These are phyloP conservation scores for Oryctes rhinoceros DNA, from an alignment of 1,140 invertebrate genomes.

Conservation along the genomic window DNA sequence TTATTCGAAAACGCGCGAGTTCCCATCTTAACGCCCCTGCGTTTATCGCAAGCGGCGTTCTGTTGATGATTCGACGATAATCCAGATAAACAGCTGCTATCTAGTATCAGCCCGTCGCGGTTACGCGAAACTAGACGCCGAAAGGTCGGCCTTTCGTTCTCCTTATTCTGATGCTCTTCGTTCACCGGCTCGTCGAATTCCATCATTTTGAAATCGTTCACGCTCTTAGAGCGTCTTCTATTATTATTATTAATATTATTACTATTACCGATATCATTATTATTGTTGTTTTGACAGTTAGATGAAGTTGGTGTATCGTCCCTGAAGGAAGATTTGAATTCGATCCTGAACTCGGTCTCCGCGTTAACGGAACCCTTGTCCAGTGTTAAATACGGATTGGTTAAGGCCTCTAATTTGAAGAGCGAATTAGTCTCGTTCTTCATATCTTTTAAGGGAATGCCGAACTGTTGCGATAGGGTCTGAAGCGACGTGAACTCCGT, in stretches of 20 bases:
- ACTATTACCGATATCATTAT: background rate
- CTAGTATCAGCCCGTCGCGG: constrained; percentile 53
- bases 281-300: constrained; percentile 14
- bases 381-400: constrained; percentile 48
- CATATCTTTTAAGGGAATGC: constrained; percentile 62
- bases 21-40: constrained; percentile 76
- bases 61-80: constrained; percentile 51
- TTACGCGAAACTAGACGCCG: background rate
- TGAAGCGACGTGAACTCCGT: constrained; percentile 75
- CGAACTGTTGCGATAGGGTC: constrained; percentile 71
- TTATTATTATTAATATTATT: constrained; percentile 40
- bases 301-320: constrained; percentile 39
- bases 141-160: constrained; percentile 72
- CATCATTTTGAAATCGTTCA: constrained; percentile 49
- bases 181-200: constrained; percentile 46
- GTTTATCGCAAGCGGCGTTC: constrained; percentile 57
- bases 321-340: constrained; percentile 52
- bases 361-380: constrained; percentile 53
- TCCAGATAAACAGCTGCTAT: constrained; percentile 60
- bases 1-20: constrained; percentile 68
- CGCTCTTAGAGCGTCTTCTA: constrained; percentile 54
- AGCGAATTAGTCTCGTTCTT: constrained; percentile 60
- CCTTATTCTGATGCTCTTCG: constrained; percentile 73
- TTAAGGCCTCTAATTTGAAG: constrained; percentile 56
- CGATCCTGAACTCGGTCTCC: constrained; percentile 56